These are phyloP conservation scores for Drosophila sordidula DNA, from an alignment of 2,888 invertebrate species.

Conservation along the genomic window DNA sequence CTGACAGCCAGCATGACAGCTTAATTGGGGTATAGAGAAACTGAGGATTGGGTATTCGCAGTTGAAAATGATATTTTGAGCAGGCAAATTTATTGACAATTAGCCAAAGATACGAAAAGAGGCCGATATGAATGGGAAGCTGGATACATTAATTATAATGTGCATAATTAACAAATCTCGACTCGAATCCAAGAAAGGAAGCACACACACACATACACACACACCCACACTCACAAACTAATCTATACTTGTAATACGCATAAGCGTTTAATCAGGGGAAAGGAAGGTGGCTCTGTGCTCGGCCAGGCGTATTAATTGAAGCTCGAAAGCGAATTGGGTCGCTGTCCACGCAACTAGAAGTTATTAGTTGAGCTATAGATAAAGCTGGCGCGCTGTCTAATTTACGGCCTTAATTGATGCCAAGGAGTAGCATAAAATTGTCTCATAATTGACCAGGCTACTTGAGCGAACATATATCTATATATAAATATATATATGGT, in stretches of 20 bases:
- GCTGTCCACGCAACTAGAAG: conserved; percentile 73
- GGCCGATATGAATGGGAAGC: background rate
- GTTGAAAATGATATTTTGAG: conserved; percentile 70
- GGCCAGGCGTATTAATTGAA: conserved; percentile 70
- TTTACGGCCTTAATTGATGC: conserved; percentile 72
- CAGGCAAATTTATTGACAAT: conserved; percentile 78
- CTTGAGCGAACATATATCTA: conserved; percentile 19
- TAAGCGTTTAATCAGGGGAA: conserved; percentile 47
- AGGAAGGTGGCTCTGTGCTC: conserved; percentile 28
- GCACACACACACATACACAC: conserved; percentile 3
- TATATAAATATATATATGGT: background rate
- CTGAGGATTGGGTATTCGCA: conserved; percentile 3
- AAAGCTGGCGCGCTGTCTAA: conserved; percentile 54
- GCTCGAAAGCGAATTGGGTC: conserved; percentile 56
- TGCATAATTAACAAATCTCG: conserved; percentile 78
- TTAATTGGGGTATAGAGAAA: conserved; percentile 12
- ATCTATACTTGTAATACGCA: conserved; percentile 26
- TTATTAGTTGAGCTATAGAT: conserved; percentile 61
- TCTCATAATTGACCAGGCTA: conserved; percentile 66
- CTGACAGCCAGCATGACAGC: conserved; percentile 73
- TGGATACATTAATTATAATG: conserved; percentile 69
- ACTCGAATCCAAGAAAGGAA: conserved; percentile 25
- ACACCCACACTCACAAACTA: background rate
- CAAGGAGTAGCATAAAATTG: conserved; percentile 51
- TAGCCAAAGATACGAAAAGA: conserved; percentile 38